Percentiles rank a stretch among this genome's conserved stretches.
phyloP scores from a whole-genome alignment of 1,140 invertebrate genomes.

The Drosophila grimshawi region DNA sequence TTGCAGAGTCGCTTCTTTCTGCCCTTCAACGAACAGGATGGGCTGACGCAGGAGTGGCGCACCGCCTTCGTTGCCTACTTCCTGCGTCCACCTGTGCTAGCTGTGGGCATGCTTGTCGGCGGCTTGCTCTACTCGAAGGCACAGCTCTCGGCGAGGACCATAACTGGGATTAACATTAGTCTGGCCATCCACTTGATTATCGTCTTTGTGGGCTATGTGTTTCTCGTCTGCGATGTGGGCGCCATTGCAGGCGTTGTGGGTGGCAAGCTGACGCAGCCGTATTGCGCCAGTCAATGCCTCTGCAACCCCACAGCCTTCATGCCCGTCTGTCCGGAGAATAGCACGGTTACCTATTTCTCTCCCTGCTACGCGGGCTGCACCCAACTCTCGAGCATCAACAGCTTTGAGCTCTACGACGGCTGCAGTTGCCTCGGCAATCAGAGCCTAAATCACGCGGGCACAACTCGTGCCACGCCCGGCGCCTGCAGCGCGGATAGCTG shows the following conservation, averaged over 20 bases:
- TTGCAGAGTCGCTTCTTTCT: slow-evolving; percentile 87
- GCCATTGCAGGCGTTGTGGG: slow-evolving; percentile 84
- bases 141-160: slow-evolving; percentile 85
- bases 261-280: slow-evolving; percentile 84
- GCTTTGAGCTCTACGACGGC: slow-evolving; percentile 85
- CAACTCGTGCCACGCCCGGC: slow-evolving; percentile 84
- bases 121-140: slow-evolving; percentile 87
- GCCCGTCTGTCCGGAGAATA: slow-evolving; percentile 88
- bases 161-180: slow-evolving; percentile 85
- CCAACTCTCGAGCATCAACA: slow-evolving; percentile 74
- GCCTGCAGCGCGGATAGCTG: slow-evolving; percentile 85
- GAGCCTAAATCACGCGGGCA: slow-evolving; percentile 29
- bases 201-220: slow-evolving; percentile 86
- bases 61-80: slow-evolving; percentile 86
- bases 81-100: slow-evolving; percentile 87
- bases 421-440: slow-evolving; percentile 85
- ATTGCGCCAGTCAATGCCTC: slow-evolving; percentile 87
- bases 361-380: slow-evolving; percentile 90
- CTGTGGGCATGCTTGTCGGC: slow-evolving; percentile 86
- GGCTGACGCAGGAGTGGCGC: slow-evolving; percentile 86
- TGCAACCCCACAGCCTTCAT: slow-evolving; percentile 87
- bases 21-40: slow-evolving; percentile 86
- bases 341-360: slow-evolving; percentile 87
- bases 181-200: slow-evolving; percentile 75
- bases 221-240: slow-evolving; percentile 86